Evolutionary conservation across 2,888 invertebrate species (phyloP).

Genomic region (Oeneis ivallda): DNA sequence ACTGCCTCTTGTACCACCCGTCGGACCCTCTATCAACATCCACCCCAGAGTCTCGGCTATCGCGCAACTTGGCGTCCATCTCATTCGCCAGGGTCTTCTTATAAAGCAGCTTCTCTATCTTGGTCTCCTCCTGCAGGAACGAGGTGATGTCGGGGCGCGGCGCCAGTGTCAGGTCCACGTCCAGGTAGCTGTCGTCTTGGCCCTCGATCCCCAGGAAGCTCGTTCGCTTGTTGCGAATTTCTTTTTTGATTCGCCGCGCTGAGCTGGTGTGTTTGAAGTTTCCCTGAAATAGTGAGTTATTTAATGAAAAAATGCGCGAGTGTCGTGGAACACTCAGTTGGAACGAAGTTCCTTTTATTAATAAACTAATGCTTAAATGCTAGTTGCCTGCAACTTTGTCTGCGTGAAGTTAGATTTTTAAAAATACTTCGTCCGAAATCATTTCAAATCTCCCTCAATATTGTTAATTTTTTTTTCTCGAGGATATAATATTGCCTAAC

Average conservation of each 20-base stretch:
- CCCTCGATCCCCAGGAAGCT: slow-evolving; percentile 93
- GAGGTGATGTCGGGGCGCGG: slow-evolving; percentile 91
- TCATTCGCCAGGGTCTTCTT: slow-evolving; percentile 87
- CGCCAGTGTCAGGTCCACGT: slow-evolving; percentile 85
- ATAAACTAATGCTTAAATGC: too few species aligned
- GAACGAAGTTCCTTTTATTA: too few species aligned
- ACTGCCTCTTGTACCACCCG: slow-evolving; percentile 81
- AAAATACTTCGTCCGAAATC: too few species aligned
- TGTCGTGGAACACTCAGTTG: too few species aligned
- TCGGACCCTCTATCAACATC: slow-evolving; percentile 84
- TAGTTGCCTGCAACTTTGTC: too few species aligned
- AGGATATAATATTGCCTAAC: too few species aligned
- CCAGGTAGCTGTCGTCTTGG: slow-evolving; percentile 85
- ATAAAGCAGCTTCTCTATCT: slow-evolving; percentile 88
- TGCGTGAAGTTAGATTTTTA: too few species aligned
- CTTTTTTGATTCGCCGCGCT: slow-evolving; percentile 92
- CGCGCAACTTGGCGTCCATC: slow-evolving; percentile 83
- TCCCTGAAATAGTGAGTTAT: slow-evolving; percentile 56
- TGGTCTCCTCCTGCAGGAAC: slow-evolving; percentile 89
- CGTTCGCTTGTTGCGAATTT: slow-evolving; percentile 90
- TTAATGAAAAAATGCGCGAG: too few species aligned
- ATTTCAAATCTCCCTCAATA: too few species aligned
- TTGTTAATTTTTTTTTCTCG: too few species aligned
- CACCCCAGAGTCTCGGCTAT: slow-evolving; percentile 90
- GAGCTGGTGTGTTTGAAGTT: slow-evolving; percentile 89